Base-by-base conservation (phyloP, 2,888 invertebrate species). In the Limnephilus lunatus region DNA sequence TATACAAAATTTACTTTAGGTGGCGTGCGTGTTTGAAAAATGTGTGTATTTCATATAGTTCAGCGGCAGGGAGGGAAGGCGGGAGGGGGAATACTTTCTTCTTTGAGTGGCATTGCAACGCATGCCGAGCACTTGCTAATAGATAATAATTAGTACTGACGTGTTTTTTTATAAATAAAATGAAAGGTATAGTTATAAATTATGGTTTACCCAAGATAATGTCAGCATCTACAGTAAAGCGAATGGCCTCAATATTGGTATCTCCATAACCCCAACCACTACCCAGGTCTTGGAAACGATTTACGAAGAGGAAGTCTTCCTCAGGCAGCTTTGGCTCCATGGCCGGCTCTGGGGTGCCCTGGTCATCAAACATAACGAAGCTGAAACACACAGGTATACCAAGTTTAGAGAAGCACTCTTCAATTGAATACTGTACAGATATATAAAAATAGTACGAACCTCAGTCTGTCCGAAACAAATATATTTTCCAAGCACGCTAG, bases 231-330 rank as follows among this genome's bases (percentile, higher is more conserved):
- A 98, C 97, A 97, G 98, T 98, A 95, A 99, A 99, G 88, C 99
- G 97, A 93, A 99, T 98, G 0, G 99, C 99, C 95, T 99, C 99
- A 39, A 99, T 97, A 3, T 99, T 99, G 95, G 99, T 99, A 0
- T 98, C 99, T 0, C 99, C 99, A 95, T 99, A 99, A 2, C 99
- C 99, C 99, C 99, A 99, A 9, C 99, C 99, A 44, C 99, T 99
- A 3, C 99, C 99, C 94, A 99, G 98, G 95, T 98, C 98, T 95
- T 99, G 99, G 95, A 99, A 99, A 94, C 99, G 97, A 94, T 98
- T 98, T 31, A 99, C 98, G 2, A 97, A 97, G 88, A 97, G 97
- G 94, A 97, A 98, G 95, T 98, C 98, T 94, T 98, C 98, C 94
- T 98, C 97, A 48, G 97, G 30, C 14, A 39, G 48, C 68, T 90